Percentiles rank a stretch among this genome's conserved stretches.
phyloP scores from a whole-genome alignment of 2,113 vertebrate genomes.

The Abramis brama region DNA sequence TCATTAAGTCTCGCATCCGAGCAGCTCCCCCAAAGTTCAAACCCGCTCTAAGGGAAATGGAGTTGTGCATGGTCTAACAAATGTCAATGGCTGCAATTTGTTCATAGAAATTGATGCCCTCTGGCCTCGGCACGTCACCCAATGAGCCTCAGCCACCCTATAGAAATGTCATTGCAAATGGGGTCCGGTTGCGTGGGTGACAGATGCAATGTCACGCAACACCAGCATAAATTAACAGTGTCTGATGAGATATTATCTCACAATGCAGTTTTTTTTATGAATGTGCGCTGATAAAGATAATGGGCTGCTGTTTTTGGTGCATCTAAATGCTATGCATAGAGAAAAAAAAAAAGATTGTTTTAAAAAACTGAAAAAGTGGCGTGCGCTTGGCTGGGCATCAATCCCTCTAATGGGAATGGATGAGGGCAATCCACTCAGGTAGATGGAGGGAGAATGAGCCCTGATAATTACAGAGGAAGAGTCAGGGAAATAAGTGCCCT shows the following conservation, averaged over 20 bases:
- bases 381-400: conserved; percentile 12
- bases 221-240: background rate
- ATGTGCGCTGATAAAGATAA: background rate
- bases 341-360: too few species aligned
- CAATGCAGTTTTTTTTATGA: too few species aligned
- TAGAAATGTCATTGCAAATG: conserved; percentile 34
- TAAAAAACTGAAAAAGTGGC: conserved; percentile 1
- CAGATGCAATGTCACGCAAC: background rate
- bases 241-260: background rate
- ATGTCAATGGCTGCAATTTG: conserved; percentile 40
- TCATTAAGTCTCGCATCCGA: conserved; percentile 44
- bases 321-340: background rate
- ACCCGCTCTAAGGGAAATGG: background rate
- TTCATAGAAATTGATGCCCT: conserved; percentile 29
- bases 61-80: conserved; percentile 32
- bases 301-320: background rate
- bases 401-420: conserved; percentile 47
- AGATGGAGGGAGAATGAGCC: conserved; percentile 30
- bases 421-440: conserved; percentile 45
- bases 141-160: background rate
- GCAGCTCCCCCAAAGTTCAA: conserved; percentile 44
- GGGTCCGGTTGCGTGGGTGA: background rate
- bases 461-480: conserved; percentile 32
- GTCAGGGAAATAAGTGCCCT: background rate
- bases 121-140: conserved; percentile 33